phyloP scores from a whole-genome alignment of 2,888 invertebrate species.

The Myopa testacea region DNA sequence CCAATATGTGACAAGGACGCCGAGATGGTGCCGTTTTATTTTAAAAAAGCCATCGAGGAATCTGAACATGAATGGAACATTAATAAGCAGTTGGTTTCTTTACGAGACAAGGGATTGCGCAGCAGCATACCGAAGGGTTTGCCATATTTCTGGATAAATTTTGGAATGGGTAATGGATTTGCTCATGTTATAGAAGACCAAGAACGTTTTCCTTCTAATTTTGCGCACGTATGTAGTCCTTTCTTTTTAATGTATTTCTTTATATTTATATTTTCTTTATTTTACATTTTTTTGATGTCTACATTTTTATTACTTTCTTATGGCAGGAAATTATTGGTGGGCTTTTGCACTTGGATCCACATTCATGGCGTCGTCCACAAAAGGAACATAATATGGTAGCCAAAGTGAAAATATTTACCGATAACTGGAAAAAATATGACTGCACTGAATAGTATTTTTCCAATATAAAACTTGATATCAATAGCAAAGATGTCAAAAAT shows the following conservation, averaged over 20 bases:
- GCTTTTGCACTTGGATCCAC: slow-evolving; percentile 89
- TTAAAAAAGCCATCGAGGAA: slow-evolving; percentile 97
- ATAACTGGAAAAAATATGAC: slow-evolving; percentile 79
- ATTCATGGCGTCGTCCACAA: slow-evolving; percentile 85
- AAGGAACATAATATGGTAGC: slow-evolving; percentile 70
- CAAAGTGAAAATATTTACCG: slow-evolving; percentile 80
- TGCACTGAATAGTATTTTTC: slow-evolving; percentile 60
- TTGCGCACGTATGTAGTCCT: slow-evolving; percentile 81
- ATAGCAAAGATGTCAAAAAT: too few species aligned
- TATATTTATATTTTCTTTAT: background rate
- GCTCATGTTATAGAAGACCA: slow-evolving; percentile 98
- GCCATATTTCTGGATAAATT: slow-evolving; percentile 94
- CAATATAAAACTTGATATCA: too few species aligned
- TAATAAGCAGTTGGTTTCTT: slow-evolving; percentile 89
- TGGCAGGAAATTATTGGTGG: slow-evolving; percentile 91
- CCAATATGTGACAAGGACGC: slow-evolving; percentile 79
- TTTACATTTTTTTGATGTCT: background rate
- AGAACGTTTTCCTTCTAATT: slow-evolving; percentile 84
- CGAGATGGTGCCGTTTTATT: slow-evolving; percentile 93
- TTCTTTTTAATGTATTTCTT: slow-evolving; percentile 24
- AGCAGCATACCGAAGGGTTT: slow-evolving; percentile 90
- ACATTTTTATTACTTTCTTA: slow-evolving; percentile 25
- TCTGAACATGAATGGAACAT: slow-evolving; percentile 95
- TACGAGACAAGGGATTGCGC: slow-evolving; percentile 78
- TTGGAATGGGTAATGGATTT: slow-evolving; percentile 91